These are phyloP conservation scores for Dasyornis broadbenti DNA, from an alignment of 2,113 vertebrate genomes.

Conservation along the genomic window DNA sequence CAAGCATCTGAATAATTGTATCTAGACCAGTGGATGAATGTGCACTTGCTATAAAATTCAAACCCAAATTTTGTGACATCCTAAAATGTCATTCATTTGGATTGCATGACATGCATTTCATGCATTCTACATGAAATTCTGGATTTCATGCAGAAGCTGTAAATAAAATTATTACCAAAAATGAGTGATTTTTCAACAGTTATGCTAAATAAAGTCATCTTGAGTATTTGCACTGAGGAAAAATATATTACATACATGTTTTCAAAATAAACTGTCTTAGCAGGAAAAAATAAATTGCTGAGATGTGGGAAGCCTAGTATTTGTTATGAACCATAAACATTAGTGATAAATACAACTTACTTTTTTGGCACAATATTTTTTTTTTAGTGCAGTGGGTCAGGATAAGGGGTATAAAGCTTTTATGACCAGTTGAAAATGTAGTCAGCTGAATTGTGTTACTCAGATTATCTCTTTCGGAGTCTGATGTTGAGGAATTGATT, in stretches of 20 bases:
- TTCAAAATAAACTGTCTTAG: not conserved
- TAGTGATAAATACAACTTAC: not conserved
- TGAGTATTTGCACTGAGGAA: not conserved
- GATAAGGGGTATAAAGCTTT: not conserved
- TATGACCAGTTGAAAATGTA: not conserved
- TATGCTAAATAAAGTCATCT: not conserved
- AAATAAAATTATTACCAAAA: not conserved
- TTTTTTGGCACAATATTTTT: not conserved
- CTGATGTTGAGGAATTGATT: not conserved
- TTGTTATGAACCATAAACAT: not conserved
- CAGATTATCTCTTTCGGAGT: not conserved
- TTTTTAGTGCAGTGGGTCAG: not conserved
- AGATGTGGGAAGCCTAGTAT: not conserved
- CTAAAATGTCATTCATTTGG: no score
- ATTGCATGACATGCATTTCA: no score
- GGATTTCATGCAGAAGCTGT: not conserved
- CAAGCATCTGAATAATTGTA: not conserved
- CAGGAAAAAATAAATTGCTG: not conserved
- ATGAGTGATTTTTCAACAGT: not conserved
- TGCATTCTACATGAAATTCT: no score
- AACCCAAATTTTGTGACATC: not conserved
- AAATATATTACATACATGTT: fast-evolving
- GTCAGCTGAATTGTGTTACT: not conserved
- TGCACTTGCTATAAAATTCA: not conserved
- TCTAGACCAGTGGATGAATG: not conserved